These are phyloP conservation scores for Chorisops tibialis DNA, from an alignment of 2,888 invertebrate species.

Conservation along the genomic window DNA sequence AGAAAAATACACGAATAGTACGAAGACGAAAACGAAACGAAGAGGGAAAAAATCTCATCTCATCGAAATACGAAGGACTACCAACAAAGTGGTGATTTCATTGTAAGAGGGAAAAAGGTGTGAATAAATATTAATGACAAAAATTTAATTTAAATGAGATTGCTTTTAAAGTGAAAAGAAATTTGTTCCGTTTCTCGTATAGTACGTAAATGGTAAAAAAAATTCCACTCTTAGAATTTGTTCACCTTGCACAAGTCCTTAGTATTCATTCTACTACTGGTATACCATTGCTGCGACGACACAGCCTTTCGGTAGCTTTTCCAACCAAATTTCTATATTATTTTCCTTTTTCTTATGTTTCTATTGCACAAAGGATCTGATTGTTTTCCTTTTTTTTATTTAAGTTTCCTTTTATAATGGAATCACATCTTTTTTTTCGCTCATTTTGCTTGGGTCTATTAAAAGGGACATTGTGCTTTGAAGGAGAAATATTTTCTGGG, in stretches of 20 bases:
- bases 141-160: conserved; percentile 29
- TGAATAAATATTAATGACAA: conserved; percentile 27
- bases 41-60: too few relatives aligned
- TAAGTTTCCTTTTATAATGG: background rate
- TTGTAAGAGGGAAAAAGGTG: conserved; percentile 8
- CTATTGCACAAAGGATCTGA: conserved; percentile 3
- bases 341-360: background rate
- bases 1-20: too few relatives aligned
- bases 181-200: conserved; percentile 14
- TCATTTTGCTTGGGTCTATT: too few relatives aligned
- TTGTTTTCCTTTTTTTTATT: background rate
- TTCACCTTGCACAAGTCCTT: background rate
- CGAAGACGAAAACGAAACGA: too few relatives aligned
- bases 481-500: too few relatives aligned
- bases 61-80: background rate
- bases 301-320: conserved; percentile 1
- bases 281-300: background rate
- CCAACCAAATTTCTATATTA: conserved; percentile 8
- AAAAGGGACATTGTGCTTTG: too few relatives aligned
- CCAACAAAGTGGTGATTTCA: background rate
- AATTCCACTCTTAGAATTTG: background rate
- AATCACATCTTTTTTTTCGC: too few relatives aligned
- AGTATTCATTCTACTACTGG: background rate
- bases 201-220: background rate
- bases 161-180: conserved; percentile 27